Base-by-base conservation (phyloP, 53 echinoderm and acorn worm species). In the Stichopus horrens region DNA sequence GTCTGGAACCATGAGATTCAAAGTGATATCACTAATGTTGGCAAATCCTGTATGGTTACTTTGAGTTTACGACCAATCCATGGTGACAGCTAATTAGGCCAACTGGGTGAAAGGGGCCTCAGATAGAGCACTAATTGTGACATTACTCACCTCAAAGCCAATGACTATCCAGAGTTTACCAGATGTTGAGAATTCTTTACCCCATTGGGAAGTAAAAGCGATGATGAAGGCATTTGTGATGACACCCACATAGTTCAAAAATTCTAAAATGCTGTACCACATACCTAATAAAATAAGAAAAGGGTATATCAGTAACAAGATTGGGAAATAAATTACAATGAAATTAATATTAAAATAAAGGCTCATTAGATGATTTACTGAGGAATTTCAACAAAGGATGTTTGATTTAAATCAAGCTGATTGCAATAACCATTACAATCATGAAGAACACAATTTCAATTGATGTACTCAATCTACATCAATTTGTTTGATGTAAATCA, bases 201-300 rank as follows among this genome's bases (percentile, higher is more conserved):
- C 93, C 99, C 99, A 99, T 60, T 93, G 87, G 5, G 99, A 92
- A 4, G 99, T 99, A 88, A 94, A 99, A 10, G 96, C 96, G 21
- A 99, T 99, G 55, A 99, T 86, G 83, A 99, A 99, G 20, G 91
- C 96, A 78, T 96, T 99, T 83, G 96, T 94, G 5, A 99, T 90
- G 23, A 99, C 99, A 20, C 99, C 99, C 5, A 96, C 94, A 90
- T 96, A 94, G 88, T 96, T 99, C 76, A 99, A 60, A 90, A 99
- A 99, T 86, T 99, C 94, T 58, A 99, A 86, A 76, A 99, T 99
- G 74, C 90, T 90, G 88, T 87, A 94, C 99, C 99, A 99, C 99
- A 99, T 99, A 52, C 99, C 99, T 99, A 83, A 16, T 18, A 16
- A 21, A 23, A 59, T 8, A 51, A 57, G 54, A 58, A n/a, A 76